Evolutionary conservation across 2,888 invertebrate genomes (phyloP).

Genomic region (Pristionchus japonicus): DNA sequence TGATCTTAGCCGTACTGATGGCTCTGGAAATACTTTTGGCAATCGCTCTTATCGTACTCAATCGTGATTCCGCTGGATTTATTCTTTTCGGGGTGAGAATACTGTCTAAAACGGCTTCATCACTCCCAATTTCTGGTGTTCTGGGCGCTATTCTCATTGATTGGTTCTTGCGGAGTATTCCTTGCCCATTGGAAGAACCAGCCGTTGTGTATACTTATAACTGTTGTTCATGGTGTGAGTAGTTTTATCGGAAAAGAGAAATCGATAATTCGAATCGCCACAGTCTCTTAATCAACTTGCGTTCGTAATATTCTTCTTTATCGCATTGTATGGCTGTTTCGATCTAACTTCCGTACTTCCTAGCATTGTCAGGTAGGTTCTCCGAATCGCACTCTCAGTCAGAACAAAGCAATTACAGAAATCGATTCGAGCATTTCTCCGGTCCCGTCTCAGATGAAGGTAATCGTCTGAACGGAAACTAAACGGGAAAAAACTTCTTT

Average conservation of each 20-base stretch:
- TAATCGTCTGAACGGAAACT: no score
- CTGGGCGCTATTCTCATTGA: neutral
- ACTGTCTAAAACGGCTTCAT: no score
- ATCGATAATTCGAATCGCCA: neutral
- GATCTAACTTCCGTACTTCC: neutral
- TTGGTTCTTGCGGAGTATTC: neutral
- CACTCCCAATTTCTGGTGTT: neutral
- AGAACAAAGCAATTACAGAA: neutral
- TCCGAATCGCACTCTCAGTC: neutral
- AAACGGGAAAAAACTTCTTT: no score
- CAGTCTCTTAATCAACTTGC: neutral
- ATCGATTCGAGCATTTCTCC: neutral
- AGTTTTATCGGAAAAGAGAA: neutral
- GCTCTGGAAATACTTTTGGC: no score
- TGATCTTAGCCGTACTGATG: no score
- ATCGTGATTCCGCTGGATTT: no score
- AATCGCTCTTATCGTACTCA: no score
- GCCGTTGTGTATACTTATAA: neutral
- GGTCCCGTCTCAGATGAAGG: neutral
- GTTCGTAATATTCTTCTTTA: neutral
- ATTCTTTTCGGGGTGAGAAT: no score
- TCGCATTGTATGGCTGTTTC: neutral
- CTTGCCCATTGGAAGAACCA: neutral
- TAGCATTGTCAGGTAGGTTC: neutral
- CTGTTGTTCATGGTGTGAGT: neutral